A percentile compares a stretch with the other conserved stretches of the same genome.
Conservation (phyloP, 2,113 vertebrate species). For the Ramphastos sulfuratus region DNA sequence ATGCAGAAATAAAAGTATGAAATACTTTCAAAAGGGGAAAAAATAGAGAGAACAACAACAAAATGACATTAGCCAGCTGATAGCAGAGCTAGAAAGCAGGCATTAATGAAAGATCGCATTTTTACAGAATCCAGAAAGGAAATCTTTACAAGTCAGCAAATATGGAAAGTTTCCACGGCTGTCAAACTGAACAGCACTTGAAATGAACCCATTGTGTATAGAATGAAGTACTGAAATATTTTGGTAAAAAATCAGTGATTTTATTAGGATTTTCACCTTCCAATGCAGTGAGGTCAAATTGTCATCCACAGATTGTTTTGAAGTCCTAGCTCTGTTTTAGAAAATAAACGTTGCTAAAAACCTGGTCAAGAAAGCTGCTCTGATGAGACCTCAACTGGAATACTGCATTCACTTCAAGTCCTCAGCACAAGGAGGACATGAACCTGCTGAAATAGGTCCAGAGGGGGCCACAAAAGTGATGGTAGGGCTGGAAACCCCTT, state of each 20-base stretch:
- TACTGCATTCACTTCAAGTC: too few species aligned
- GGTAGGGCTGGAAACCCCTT: too few species aligned
- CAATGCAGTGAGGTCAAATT: neutral
- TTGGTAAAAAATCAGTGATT: neutral
- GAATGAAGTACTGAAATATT: neutral
- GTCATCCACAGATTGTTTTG: neutral
- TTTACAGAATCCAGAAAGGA: neutral
- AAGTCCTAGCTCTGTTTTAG: too few species aligned
- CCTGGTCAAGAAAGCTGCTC: too few species aligned
- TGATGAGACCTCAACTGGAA: too few species aligned
- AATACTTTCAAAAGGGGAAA: neutral
- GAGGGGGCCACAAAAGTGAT: too few species aligned
- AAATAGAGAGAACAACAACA: neutral
- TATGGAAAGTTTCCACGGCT: neutral
- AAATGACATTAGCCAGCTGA: neutral
- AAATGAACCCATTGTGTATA: neutral
- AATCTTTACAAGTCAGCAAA: neutral
- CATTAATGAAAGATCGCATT: accelerated
- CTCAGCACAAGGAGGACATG: too few species aligned
- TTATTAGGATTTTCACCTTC: neutral
- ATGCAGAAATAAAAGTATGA: neutral
- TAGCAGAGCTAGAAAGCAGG: neutral
- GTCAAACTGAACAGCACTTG: neutral
- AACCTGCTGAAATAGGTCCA: too few species aligned
- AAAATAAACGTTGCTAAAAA: too few species aligned